A percentile compares a stretch with the other conserved stretches of the same genome.
These are phyloP conservation scores for Meriones unguiculatus DNA, from an alignment of 2,113 vertebrate species.

Conservation along the genomic window DNA sequence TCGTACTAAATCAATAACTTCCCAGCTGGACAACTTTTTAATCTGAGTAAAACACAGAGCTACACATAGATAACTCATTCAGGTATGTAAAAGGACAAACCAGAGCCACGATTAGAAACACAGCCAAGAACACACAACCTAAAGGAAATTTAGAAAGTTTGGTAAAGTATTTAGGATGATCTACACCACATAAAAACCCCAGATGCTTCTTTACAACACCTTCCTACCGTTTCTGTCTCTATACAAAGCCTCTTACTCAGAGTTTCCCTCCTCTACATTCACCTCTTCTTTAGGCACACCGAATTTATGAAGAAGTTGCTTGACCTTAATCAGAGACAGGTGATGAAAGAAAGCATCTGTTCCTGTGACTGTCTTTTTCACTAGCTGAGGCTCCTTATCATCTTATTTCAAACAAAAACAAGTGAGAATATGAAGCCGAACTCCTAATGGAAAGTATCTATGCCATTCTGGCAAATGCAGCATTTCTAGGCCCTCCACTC, in stretches of 20 bases:
- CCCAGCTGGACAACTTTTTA: slow-evolving; percentile 99
- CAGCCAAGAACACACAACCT: neutral
- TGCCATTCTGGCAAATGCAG: slow-evolving; percentile 34
- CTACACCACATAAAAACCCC: neutral
- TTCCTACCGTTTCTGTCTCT: neutral
- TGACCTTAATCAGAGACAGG: slow-evolving; percentile 98
- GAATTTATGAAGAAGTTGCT: slow-evolving; percentile 98
- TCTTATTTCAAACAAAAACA: slow-evolving; percentile 89
- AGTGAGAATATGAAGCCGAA: neutral
- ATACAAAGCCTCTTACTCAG: neutral
- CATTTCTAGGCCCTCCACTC: neutral
- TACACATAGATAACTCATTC: neutral
- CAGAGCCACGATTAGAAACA: neutral
- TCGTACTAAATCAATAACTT: slow-evolving; percentile 98
- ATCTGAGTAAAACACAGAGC: slow-evolving; percentile 87
- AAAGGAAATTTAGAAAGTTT: slow-evolving; percentile 41
- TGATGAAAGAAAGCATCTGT: slow-evolving; percentile 98
- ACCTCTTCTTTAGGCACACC: slow-evolving; percentile 99
- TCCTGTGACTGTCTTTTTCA: slow-evolving; percentile 98
- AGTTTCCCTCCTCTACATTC: slow-evolving; percentile 59
- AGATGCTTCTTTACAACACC: slow-evolving; percentile 25
- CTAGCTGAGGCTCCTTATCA: slow-evolving; percentile 97
- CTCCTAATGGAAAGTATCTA: slow-evolving; percentile 88
- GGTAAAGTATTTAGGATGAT: neutral
- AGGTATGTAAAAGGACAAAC: slow-evolving; percentile 48